phyloP scores from a whole-genome alignment of 23 tunicate species.

The Trididemnum clinides region DNA sequence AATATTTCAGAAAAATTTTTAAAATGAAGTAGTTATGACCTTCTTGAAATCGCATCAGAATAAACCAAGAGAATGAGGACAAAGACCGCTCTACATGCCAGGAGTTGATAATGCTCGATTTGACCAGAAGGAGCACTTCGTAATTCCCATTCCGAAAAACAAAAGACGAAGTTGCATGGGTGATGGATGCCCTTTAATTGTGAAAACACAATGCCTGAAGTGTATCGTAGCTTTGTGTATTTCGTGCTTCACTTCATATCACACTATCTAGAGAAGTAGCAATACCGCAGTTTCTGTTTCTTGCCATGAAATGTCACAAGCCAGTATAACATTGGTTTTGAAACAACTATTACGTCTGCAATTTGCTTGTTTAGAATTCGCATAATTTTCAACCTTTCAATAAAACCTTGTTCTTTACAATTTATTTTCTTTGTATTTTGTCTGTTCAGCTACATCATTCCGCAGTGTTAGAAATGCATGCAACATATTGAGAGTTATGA shows the following conservation, averaged over 20 bases:
- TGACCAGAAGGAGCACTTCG: neutral
- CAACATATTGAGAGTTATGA: too few species aligned
- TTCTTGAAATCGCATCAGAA: neutral
- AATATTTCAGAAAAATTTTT: neutral
- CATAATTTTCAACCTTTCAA: too few species aligned
- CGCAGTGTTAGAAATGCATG: too few species aligned
- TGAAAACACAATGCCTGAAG: neutral
- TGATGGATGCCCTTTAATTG: neutral
- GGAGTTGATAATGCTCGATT: neutral
- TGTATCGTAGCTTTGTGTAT: neutral
- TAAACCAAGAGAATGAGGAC: neutral
- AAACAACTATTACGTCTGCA: too few species aligned
- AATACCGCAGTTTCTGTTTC: neutral
- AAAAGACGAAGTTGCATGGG: neutral
- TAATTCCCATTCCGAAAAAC: neutral
- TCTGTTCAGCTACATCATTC: too few species aligned
- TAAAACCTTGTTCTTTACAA: neutral
- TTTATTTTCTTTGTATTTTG: neutral
- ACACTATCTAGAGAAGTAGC: neutral
- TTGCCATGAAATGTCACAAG: too few species aligned
- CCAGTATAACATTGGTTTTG: too few species aligned
- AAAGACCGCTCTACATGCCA: neutral
- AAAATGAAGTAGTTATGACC: neutral
- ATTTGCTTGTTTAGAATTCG: too few species aligned
- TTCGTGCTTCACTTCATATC: neutral